Base-by-base conservation (phyloP, 1,140 invertebrate genomes). In the Stegodyphus mimosarum region DNA sequence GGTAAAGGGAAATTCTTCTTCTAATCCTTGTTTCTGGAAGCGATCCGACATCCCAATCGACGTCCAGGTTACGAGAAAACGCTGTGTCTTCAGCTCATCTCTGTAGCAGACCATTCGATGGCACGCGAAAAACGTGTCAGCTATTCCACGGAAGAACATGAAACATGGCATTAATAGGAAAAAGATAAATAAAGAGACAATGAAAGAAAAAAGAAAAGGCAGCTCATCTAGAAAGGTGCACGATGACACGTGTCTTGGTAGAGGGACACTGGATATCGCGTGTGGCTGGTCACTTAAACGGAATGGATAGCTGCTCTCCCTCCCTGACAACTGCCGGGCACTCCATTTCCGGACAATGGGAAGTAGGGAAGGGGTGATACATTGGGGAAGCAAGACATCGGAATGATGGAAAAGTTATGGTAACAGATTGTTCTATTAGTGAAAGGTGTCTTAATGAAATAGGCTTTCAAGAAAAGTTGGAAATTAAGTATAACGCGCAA, bases 281-380 rank as follows among this genome's bases (percentile, higher is more conserved):
- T 81, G 78, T 81, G 67, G 77, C 51, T 33, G 67, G 69, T 81
- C 67, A 81, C 78, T 81, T 81, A 81, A 33, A 81, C 63, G 78
- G 67, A 72, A 81, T 81, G 64, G 77, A 79, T 49, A 64, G 33
- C 48, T 17, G 11, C 15, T 60, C 55, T 60, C 55, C 55, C 55
- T 15, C 55, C 55, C 55, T 60, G 9, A 11, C 55, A 60, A 11
- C 55, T 11, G 9, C 55, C 55, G 9, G 9, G 9, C 55, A 60
- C 9, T 15, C 55, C 55, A 9, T 60, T 60, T 60, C 55, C 15
- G 33, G 33, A 33, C 33, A 33, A 33, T 33, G 33, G 33, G 33
- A 33, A 33, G 33, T 33, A 3, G 33, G 33, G 33, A 33, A 33
- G 33, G 33, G 33, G 33, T 33, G 33, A 33, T 33, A 33, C 33